Evolutionary conservation across 1,140 invertebrate species (phyloP), one percentile per base, ranked within the genome.

Genomic region (Drosophila kepulauana): DNA sequence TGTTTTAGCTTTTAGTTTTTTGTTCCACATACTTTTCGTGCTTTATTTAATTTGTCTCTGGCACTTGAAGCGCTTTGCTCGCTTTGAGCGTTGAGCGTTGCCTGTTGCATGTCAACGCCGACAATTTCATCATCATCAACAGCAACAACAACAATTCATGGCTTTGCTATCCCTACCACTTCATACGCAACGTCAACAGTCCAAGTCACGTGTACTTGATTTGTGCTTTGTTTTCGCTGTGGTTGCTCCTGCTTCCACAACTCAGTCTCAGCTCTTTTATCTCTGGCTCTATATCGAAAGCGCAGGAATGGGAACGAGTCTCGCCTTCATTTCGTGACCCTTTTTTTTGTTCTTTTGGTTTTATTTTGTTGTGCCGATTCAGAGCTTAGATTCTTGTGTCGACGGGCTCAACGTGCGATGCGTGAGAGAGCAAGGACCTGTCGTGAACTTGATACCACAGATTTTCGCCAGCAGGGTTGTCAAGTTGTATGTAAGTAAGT

Each of bases 31-130:
- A 16, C 28, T 81, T 75, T 77, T 79, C 80, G 77, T 88, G 79
- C 77, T 75, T 87, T 89, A 87, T 88, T 88, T 88, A 88, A 87
- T 87, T 87, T 87, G 82, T 87, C 84, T 84, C 76, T 87, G 45
- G 48, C 69, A 73, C 69, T 77, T 77, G 61, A 66, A 56, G 68
- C 61, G 62, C 56, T 46, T 66, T 66, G 68, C 46, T 49, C 62
- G 62, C 66, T 69, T 25, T 25, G 20, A 61, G 45, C 49, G 13
- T 45, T 49, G 41, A 46, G 43, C 52, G 46, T 51, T 48, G 74
- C 84, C 84, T 88, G 84, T 87, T 87, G 84, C 84, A 87, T 87
- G 84, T 87, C 84, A 87, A 80, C 84, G 81, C 70, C 85, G 80
- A 87, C 84, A 87, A 87, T 87, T 87, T 87, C 85, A 87, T 88